A percentile compares a stretch with the other conserved stretches of the same genome.
Evolutionary conservation across 30 jellyfish, hydroid and myxozoan species (phyloP).

Genomic region (Chrysaora quinquecirrha): DNA sequence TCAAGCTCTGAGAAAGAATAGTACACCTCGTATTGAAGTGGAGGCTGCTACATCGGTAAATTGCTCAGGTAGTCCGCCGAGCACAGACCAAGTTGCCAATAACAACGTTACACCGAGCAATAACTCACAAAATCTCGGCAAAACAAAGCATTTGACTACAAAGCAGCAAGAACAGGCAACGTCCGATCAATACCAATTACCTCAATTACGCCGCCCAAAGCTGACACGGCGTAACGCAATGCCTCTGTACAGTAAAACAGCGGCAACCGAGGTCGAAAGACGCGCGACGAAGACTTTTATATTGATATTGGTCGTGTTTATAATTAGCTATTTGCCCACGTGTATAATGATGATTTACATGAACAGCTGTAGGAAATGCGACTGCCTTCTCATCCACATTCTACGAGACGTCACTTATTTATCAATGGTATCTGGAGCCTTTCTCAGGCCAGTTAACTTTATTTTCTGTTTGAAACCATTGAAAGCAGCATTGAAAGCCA

Average conservation of each 20-base stretch:
- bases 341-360: constrained; percentile 64
- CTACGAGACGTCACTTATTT: constrained; percentile 68
- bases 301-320: constrained; percentile 44
- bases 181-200: no score
- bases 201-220: constrained; percentile 16
- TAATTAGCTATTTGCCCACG: constrained; percentile 64
- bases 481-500: background rate
- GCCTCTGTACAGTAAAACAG: constrained; percentile 11
- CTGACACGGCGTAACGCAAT: constrained; percentile 13
- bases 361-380: constrained; percentile 61
- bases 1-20: background rate
- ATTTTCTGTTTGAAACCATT: constrained; percentile 42
- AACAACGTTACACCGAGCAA: no score
- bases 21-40: constrained; percentile 14
- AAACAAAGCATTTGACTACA: no score
- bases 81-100: background rate
- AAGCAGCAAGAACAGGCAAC: no score
- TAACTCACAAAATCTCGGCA: no score
- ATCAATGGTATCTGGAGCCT: constrained; percentile 58
- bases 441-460: constrained; percentile 62
- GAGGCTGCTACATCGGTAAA: background rate
- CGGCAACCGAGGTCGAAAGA: constrained; percentile 49
- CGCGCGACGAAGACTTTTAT: constrained; percentile 65
- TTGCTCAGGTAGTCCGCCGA: background rate
- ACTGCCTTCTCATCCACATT: constrained; percentile 56